These are phyloP conservation scores for Hylyphantes graminicola DNA, from an alignment of 1,140 invertebrate genomes.

Conservation along the genomic window DNA sequence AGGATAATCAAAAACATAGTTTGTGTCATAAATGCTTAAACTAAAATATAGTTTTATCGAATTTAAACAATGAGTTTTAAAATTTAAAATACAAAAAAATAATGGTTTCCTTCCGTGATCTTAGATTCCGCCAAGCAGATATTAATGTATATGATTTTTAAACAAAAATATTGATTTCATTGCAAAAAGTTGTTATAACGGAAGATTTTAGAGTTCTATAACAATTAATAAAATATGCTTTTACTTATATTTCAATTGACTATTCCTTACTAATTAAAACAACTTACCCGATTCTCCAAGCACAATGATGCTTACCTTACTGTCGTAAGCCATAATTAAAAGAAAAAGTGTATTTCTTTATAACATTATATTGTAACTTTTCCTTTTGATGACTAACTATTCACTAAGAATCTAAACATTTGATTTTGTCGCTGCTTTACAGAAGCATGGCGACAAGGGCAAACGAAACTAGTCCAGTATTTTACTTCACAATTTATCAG, in stretches of 20 bases:
- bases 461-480: too few relatives aligned
- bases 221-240: neutral
- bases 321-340: neutral
- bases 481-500: too few relatives aligned
- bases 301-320: neutral
- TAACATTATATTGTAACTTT: too few relatives aligned
- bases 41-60: too few relatives aligned
- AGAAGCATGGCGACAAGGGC: too few relatives aligned
- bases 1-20: too few relatives aligned
- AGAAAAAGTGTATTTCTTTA: neutral
- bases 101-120: neutral
- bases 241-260: too few relatives aligned
- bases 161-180: neutral
- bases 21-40: too few relatives aligned
- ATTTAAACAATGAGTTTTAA: too few relatives aligned
- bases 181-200: neutral
- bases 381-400: too few relatives aligned
- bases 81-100: neutral
- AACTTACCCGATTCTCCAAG: conserved; percentile 3
- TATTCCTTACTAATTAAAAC: neutral
- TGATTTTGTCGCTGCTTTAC: too few relatives aligned
- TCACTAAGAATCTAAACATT: too few relatives aligned
- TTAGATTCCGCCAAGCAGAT: neutral
- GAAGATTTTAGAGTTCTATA: neutral
- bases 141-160: neutral